Evolutionary conservation across 2,888 invertebrate species (phyloP), one percentile per base, ranked within the genome.

Genomic region (Lagria hirta): DNA sequence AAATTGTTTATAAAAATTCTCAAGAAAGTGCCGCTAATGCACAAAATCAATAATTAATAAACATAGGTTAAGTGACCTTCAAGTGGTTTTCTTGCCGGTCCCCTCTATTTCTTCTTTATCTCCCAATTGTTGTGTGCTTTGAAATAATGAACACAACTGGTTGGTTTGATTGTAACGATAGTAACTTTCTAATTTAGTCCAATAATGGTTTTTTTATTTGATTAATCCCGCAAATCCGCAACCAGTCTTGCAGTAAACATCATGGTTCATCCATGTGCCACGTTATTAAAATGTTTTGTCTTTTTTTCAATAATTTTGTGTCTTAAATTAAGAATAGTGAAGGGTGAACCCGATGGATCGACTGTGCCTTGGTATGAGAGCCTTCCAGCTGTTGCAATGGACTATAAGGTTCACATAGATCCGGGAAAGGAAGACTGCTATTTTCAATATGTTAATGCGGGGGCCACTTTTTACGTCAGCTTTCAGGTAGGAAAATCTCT

Each of bases 401-500:
- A 95, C 68, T 96, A 96, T 69, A 94, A 94, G 74, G 88, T 96
- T 18, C 89, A 94, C 71, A 84, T 96, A 49, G 92, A 92, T 62
- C 89, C 94, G n/a, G 93, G 94, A 42, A 86, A 84, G 67, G 94
- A 95, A 73, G 95, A 96, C 66, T 96, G 96, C 73, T 96, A 94
- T 73, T 93, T 83, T 71, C 95, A 96, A 75, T 92, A 88, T 75
- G 92, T 94, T 44, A 88, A 92, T 62, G 83, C 86, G 40, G 91
- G 91, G 36, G 92, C 94, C 12, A 92, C 92, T 46, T 88, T 96
- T 68, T 94, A 92, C 73, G 90, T 93, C 48, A 91, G 92, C 58
- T 94, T 92, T 73, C 93, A 94, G 81, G 95, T 93, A 72, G 59
- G 72, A 49, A 43, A 34, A 10, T 10, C n/a, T n/a, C n/a, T n/a